These are phyloP conservation scores for Heterocephalus glaber DNA, from an alignment of 2,113 vertebrate species.

Conservation along the genomic window DNA sequence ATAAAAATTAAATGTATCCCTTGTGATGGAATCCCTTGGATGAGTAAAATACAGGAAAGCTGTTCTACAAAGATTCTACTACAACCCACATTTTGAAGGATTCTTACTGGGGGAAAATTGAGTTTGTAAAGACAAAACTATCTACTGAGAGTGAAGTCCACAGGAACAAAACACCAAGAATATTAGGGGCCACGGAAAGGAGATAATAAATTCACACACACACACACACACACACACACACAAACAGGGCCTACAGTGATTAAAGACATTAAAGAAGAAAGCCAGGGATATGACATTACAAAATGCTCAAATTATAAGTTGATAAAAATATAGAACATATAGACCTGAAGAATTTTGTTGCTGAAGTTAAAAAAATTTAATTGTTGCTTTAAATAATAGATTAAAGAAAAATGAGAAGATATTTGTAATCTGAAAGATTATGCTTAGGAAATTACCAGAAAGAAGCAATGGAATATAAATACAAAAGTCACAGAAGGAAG, in stretches of 20 bases:
- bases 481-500: background rate
- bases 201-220: constrained; percentile 1
- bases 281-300: background rate
- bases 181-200: background rate
- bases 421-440: background rate
- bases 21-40: background rate
- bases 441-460: background rate
- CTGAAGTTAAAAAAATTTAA: background rate
- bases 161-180: background rate
- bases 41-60: background rate
- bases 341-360: background rate
- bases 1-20: background rate
- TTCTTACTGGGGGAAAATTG: background rate
- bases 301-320: background rate
- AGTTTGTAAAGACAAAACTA: background rate
- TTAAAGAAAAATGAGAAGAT: background rate
- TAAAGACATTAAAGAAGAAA: background rate
- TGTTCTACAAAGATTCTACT: background rate
- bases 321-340: background rate
- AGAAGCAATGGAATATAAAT: constrained; percentile 6
- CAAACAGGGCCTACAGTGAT: background rate
- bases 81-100: background rate
- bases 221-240: background rate
- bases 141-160: background rate
- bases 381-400: background rate